These are phyloP conservation scores for Hemiprocne comata DNA, from an alignment of 2,113 vertebrate genomes.

Conservation along the genomic window DNA sequence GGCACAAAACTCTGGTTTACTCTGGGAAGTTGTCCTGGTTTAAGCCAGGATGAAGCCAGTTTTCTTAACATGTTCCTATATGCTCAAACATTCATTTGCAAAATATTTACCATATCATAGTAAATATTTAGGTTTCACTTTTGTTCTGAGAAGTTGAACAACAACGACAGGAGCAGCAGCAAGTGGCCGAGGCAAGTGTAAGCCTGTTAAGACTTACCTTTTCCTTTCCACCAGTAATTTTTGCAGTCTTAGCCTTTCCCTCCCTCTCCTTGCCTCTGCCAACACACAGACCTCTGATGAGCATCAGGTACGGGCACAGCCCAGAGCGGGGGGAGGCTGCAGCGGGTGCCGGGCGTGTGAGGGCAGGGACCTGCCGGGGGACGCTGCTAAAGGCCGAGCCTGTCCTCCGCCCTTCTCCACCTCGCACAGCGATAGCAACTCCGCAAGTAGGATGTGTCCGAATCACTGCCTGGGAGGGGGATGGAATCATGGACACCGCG, in stretches of 20 bases:
- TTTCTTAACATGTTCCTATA: not conserved
- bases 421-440: rapidly evolving
- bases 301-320: not conserved
- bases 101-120: not conserved
- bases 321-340: not conserved
- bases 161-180: not conserved
- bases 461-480: not conserved
- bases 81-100: not conserved
- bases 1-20: not conserved
- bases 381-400: not conserved
- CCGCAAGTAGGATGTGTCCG: not conserved
- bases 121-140: not conserved
- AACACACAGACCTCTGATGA: rapidly evolving
- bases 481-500: too few relatives aligned
- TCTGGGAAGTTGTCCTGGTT: too few relatives aligned
- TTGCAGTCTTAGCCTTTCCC: not conserved
- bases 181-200: not conserved
- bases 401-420: not conserved
- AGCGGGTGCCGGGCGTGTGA: not conserved
- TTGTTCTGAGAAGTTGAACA: not conserved
- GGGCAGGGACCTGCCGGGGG: too few relatives aligned
- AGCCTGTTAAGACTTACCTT: not conserved
- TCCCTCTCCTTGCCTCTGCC: not conserved
- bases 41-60: too few relatives aligned
- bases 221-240: not conserved